Base-by-base conservation (phyloP, 2,888 invertebrate species). In the Drosophila suboccidentalis region DNA sequence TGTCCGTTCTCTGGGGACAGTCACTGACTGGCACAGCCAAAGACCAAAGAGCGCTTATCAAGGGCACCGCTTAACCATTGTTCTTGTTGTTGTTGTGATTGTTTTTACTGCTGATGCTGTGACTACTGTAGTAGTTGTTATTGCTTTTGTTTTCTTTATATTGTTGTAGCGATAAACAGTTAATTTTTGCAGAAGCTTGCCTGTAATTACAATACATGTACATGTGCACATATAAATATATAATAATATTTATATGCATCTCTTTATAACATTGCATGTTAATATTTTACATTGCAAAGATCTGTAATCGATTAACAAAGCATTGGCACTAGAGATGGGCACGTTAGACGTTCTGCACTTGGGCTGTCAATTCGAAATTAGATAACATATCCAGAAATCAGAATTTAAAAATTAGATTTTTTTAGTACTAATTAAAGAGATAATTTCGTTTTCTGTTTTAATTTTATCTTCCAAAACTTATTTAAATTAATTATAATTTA, bases 11-110 rank as follows among this genome's bases (percentile, higher is more conserved):
- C 17, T 9, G 26, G 71, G 19, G 57, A 47, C 71, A 34, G 75
- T 55, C 75, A 44, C 71, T 43, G 75, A 54, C 54, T 76, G 73
- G 43, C 61, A 74, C 77, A 58, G 44, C 36, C 59, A 39, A 17
- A 49, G 47, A 58, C 41, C 57, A 44, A 32, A 63, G 49, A 60
- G 64, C 55, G 54, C 78, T 76, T 78, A 76, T 77, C 73, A 73
- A 49, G 53, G 49, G 53, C 41, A 47, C 59, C 47, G 38, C 19
- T n/a, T 34, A 41, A 15, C 36, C 22, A 15, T 22, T 34, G 8
- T 13, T 26, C 10, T 44, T 55, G 34, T 44, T 46, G 15, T 22
- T 22, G 19, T 19, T 22, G n/a, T n/a, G n/a, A 26, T 26, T 49
- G 60, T 34, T 36, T 36, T 36, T 13, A 11, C 11, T 46, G 62